These are phyloP conservation scores for Stylophora pistillata DNA, from an alignment of 64 coral and sea anemone species.

Conservation along the genomic window DNA sequence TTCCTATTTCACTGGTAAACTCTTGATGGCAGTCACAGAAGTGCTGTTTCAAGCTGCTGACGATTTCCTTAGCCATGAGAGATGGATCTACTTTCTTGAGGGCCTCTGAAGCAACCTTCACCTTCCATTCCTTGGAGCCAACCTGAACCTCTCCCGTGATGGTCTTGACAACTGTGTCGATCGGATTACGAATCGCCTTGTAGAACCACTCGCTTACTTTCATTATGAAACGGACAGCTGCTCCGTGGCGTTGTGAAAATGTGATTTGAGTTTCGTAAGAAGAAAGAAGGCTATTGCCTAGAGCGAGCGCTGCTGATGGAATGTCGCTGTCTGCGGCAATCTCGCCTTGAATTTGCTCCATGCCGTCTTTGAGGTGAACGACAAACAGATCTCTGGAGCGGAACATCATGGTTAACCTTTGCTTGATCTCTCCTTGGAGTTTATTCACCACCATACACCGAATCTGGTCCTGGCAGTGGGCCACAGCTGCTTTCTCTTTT, in stretches of 20 bases:
- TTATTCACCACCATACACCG: slow-evolving; percentile 50
- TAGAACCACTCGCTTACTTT: background rate
- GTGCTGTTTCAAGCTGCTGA: background rate
- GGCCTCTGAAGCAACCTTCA: background rate
- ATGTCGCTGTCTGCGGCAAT: background rate
- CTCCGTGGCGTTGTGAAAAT: background rate
- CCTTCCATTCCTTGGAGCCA: slow-evolving; percentile 44
- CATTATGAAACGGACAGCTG: background rate
- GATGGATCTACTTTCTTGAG: slow-evolving; percentile 29
- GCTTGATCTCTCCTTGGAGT: slow-evolving; percentile 16
- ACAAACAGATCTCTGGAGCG: slow-evolving; percentile 50
- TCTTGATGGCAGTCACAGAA: slow-evolving; percentile 46
- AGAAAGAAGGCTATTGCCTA: slow-evolving; percentile 28
- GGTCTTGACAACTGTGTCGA: background rate
- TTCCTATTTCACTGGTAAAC: slow-evolving; percentile 46
- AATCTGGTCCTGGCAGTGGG: slow-evolving; percentile 33
- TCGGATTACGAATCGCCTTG: background rate
- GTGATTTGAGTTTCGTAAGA: slow-evolving; percentile 35
- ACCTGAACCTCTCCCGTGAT: slow-evolving; percentile 31
- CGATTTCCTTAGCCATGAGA: slow-evolving; percentile 11
- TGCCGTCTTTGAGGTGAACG: slow-evolving; percentile 5
- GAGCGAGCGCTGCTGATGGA: slow-evolving; percentile 15
- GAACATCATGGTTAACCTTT: slow-evolving; percentile 43
- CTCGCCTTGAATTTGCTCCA: slow-evolving; percentile 52
- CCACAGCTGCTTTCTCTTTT: slow-evolving; percentile 15